These are phyloP conservation scores for Entomobrya multifasciata DNA, from an alignment of 2,888 invertebrate genomes.

Conservation along the genomic window DNA sequence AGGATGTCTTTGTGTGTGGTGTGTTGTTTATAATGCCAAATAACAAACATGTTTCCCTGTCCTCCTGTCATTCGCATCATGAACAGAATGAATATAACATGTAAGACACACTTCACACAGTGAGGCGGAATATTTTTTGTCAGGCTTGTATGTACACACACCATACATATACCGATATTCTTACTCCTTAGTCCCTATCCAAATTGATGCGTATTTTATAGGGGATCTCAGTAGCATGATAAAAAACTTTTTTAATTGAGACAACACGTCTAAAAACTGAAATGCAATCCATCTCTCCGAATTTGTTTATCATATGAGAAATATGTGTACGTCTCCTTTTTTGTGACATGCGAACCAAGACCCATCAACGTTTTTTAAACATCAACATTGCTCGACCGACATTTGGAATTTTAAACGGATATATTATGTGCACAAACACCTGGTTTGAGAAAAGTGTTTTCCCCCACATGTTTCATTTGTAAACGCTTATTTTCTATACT, in stretches of 20 bases:
- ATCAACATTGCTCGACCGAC: background rate
- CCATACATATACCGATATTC: too few species aligned
- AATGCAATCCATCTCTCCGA: slow-evolving; percentile 52
- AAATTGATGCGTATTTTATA: background rate
- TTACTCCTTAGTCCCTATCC: too few species aligned
- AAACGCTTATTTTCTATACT: slow-evolving; percentile 40
- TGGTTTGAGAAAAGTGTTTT: slow-evolving; percentile 41
- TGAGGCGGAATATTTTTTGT: too few species aligned
- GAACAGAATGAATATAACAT: background rate
- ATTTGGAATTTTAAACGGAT: slow-evolving; percentile 18
- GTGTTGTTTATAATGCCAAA: background rate
- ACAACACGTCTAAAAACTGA: slow-evolving; percentile 64
- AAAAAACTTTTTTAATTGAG: slow-evolving; percentile 63
- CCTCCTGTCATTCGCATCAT: background rate
- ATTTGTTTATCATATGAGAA: background rate
- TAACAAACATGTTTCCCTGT: background rate
- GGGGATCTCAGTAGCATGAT: background rate
- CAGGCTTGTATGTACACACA: too few species aligned
- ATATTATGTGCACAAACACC: slow-evolving; percentile 56
- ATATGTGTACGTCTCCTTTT: background rate
- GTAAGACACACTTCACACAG: too few species aligned
- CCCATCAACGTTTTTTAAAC: slow-evolving; percentile 43
- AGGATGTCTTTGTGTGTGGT: too few species aligned
- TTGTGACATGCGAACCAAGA: background rate
- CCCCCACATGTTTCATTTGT: slow-evolving; percentile 32